Evolutionary conservation across 1,140 invertebrate species (phyloP).

Genomic region (Tenebrio molitor): DNA sequence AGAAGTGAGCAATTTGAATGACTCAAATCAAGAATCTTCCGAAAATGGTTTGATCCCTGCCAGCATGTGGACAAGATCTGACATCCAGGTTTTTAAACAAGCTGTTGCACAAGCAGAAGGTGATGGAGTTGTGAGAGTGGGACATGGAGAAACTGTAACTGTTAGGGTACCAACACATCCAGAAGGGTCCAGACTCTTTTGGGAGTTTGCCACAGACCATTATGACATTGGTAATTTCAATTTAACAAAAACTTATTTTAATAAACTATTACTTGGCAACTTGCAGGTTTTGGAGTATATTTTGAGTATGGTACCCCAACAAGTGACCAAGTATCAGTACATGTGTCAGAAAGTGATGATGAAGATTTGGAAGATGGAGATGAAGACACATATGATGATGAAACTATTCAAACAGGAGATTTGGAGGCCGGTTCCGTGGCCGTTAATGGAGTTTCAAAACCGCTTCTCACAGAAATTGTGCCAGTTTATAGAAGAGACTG

Average conservation of each 20-base stretch:
- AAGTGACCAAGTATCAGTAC: conserved; percentile 87
- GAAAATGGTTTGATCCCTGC: conserved; percentile 64
- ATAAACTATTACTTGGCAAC: too few relatives aligned
- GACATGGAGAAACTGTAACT: conserved; percentile 97
- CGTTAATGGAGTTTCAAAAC: conserved; percentile 57
- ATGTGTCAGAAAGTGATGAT: conserved; percentile 93
- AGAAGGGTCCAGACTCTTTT: conserved; percentile 95
- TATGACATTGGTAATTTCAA: conserved; percentile 91
- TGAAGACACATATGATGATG: conserved; percentile 77
- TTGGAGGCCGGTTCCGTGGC: conserved; percentile 61
- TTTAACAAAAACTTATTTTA: too few relatives aligned
- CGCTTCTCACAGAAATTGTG: conserved; percentile 74
- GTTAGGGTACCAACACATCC: conserved; percentile 97
- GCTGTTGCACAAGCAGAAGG: conserved; percentile 89
- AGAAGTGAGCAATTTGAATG: conserved; percentile 44
- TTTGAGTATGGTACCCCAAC: conserved; percentile 97
- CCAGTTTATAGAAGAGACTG: conserved; percentile 96
- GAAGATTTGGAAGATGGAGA: conserved; percentile 89
- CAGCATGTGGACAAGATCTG: conserved; percentile 95
- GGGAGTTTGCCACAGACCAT: conserved; percentile 99
- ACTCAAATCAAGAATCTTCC: conserved; percentile 41
- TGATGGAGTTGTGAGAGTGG: conserved; percentile 95
- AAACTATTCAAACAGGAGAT: conserved; percentile 63
- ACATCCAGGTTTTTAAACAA: conserved; percentile 93
- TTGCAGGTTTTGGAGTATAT: conserved; percentile 98